Base-by-base conservation (phyloP, 2,888 invertebrate species). In the Caenorhabditis doughertyi region DNA sequence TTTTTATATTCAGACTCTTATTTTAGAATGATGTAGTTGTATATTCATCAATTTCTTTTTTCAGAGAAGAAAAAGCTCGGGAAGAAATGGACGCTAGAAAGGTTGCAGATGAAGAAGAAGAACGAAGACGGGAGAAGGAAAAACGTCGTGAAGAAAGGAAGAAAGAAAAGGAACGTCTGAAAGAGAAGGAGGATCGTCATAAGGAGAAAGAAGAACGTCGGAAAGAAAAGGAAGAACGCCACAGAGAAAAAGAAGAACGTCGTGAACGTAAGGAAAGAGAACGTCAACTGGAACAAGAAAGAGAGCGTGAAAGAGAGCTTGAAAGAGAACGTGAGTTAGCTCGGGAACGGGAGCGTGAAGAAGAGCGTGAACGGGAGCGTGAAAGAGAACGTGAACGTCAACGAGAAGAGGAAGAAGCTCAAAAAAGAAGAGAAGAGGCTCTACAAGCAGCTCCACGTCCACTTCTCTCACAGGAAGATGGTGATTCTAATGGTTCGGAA, bases 191-290 rank as follows among this genome's bases (percentile, higher is more conserved):
- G 25, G 60, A 71, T 49, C 62, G 71, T 35, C 56, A 64, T 25
- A 77, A 84, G 74, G 39, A 44, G 29, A 79, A 82, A 42, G 68
- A 81, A 21, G 60, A 71, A 55, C 62, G 71, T 35, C 56, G 68
- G 25, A 77, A 84, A 71, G 39, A 44, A 25, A 79, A 85, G 9
- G 77, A 79, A 27, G 67, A 80, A 53, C 47, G 44, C 9, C 68
- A 58, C 13, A 13, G 5, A 2, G 39, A 39, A 39, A 5, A 76
- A 16, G 79, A 82, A 16, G 73, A 83, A 29, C 58, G 76, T 47
- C 51, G 74, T 23, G 83, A 84, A 65, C 72, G 73, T 39, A 55
- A 84, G 55, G 35, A 35, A 5, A 51, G 51, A 29, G 82, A 70
- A 67, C 55, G 70, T 4, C 55, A 58, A 39, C 35, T 62, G 49